These are phyloP conservation scores for Macroramphosus scolopax DNA, from an alignment of 2,797 vertebrate genomes.

Conservation along the genomic window DNA sequence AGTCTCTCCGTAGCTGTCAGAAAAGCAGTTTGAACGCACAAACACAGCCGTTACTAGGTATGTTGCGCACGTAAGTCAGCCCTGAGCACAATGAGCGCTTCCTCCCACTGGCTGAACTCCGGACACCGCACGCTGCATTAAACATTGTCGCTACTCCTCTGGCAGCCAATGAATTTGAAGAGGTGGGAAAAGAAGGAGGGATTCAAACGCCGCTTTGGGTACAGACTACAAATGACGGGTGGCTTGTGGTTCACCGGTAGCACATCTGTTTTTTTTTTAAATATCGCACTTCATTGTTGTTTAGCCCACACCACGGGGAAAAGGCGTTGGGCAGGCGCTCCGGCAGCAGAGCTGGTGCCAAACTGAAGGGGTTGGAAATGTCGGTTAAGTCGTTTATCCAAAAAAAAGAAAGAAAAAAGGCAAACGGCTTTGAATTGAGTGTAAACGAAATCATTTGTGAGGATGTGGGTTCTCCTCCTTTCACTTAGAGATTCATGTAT, in stretches of 20 bases:
- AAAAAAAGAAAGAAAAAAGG: too few species aligned
- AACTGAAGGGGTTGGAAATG: conserved; percentile 21
- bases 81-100: conserved; percentile 60
- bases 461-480: neutral
- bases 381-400: conserved; percentile 46
- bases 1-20: conserved; percentile 33
- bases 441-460: neutral
- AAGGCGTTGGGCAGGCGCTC: conserved; percentile 39
- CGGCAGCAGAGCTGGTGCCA: conserved; percentile 1
- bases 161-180: conserved; percentile 85
- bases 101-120: conserved; percentile 86
- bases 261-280: conserved; percentile 67
- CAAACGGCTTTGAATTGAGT: conserved; percentile 1
- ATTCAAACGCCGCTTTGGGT: conserved; percentile 54
- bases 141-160: conserved; percentile 91
- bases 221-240: conserved; percentile 73
- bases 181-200: conserved; percentile 72
- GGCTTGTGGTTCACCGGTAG: conserved; percentile 62
- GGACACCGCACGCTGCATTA: conserved; percentile 96
- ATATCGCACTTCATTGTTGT: conserved; percentile 70
- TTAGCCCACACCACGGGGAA: conserved; percentile 43
- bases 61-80: conserved; percentile 57
- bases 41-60: conserved; percentile 43
- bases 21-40: neutral
- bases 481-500: neutral